Base-by-base conservation (phyloP, 2,797 vertebrate genomes). In the Helicolenus hilgendorfi region DNA sequence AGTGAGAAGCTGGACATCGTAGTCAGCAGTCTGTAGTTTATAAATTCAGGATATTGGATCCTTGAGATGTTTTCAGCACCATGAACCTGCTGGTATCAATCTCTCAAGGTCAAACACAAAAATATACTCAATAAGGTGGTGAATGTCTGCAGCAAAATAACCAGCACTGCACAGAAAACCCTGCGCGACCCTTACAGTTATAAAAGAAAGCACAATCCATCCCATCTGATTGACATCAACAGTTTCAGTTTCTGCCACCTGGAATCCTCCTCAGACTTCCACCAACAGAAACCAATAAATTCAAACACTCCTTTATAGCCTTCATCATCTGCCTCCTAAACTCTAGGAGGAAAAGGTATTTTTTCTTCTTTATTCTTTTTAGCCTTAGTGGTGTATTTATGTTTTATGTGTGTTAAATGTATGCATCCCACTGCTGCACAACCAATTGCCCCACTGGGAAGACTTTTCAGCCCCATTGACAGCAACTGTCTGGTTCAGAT, bases 391-490 rank as follows among this genome's bases (percentile, higher is more conserved):
- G 22, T 35, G 20, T 64, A 60, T 5, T 29, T 15, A 10, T 60
- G 58, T 63, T 63, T 33, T 33, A 33, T 8, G 20, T 24, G 20
- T 11, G 15, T 29, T 33, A 14, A 38, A 24, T 36, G 31, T 33
- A 0, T 31, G 31, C 20, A 13, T 64, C 62, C 62, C 13, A 49
- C 45, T 20, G 45, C 11, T 36, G n/a, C 20, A 64, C 10, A 20
- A 35, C 33, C 31, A 64, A n/a, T 35, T 35, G 9, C 14, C 13
- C 14, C 14, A 15, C 26, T 15, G 59, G 0, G 6, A 22, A 72
- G 6, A 41, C 24, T 8, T 33, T 83, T 72, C 80, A 78, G 79
- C 56, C 62, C 73, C 70, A 38, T 18, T 38, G 78, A 87, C 65
- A 82, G 83, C 8, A 15, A 8, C 55, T 5, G 69, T n/a, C 2